Conservation (phyloP, 2,888 invertebrate genomes). For the Dicycla oo region DNA sequence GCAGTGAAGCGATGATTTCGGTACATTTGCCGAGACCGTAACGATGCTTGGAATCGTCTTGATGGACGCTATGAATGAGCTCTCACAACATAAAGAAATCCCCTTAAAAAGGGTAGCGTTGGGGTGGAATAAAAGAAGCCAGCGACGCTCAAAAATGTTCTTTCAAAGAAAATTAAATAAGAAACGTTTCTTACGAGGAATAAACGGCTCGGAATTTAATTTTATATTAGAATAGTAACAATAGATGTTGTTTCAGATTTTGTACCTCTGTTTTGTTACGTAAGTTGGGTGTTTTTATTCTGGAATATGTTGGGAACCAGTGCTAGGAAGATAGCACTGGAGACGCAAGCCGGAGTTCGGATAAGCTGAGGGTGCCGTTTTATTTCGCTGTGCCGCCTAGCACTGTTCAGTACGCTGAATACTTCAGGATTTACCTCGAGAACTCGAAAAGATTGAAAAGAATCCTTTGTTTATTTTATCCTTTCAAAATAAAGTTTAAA, state of each 20-base stretch:
- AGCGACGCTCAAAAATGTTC: constrained; percentile 69
- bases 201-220: constrained; percentile 60
- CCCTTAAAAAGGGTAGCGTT: constrained; percentile 90
- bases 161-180: constrained; percentile 71
- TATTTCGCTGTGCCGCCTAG: constrained; percentile 29
- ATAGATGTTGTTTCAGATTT: constrained; percentile 44
- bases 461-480: neutral
- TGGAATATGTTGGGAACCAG: constrained; percentile 58
- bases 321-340: constrained; percentile 37
- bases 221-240: constrained; percentile 60
- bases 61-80: constrained; percentile 92
- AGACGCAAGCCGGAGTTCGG: constrained; percentile 30
- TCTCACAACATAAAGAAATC: constrained; percentile 91
- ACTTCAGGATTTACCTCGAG: constrained; percentile 14
- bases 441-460: constrained; percentile 27
- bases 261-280: constrained; percentile 20
- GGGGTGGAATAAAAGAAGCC: constrained; percentile 81
- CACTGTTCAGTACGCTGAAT: constrained; percentile 15
- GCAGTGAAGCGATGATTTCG: constrained; percentile 90
- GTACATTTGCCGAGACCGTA: constrained; percentile 92
- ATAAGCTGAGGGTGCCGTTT: constrained; percentile 49
- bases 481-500: neutral
- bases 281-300: constrained; percentile 12
- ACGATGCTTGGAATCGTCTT: constrained; percentile 92
- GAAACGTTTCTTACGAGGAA: constrained; percentile 60